Base-by-base conservation (phyloP, 2,888 invertebrate genomes). In the Lepetodrilus schrolli region DNA sequence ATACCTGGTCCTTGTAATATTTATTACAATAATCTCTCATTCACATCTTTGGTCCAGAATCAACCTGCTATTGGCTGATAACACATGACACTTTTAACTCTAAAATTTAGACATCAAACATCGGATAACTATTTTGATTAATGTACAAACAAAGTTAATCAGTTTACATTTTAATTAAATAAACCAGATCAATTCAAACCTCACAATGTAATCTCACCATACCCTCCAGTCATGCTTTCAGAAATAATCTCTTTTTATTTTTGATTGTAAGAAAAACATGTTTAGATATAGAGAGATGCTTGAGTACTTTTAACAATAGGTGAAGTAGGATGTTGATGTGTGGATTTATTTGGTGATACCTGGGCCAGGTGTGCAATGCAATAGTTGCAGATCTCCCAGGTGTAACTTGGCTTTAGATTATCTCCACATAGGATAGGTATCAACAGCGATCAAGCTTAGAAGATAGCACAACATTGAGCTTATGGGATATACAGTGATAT, bases 401-500 rank as follows among this genome's bases (percentile, higher is more conserved):
- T 58, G 58, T 34, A 30, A 34, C 34, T 26, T 8, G 58, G 58
- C 26, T 58, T 58, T 30, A 58, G 58, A 58, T 58, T 30, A 58
- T 58, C 58, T 34, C 58, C 26, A 10, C 13, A 58, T 30, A 58
- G 58, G 4, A n/a, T 26, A 48, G 34, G 7, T 17, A 30, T 30
- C 7, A 30, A 10, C 58, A 13, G 58, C n/a, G 26, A 58, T 58
- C 58, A 58, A 17, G 58, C 17, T 58, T 7, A 58, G 26, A n/a
- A 58, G 58, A 58, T 58, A 58, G 34, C 5, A 58, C 13, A 30
- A 30, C 58, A 10, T 17, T 13, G 26, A 8, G 4, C 17, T 21
- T 34, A 58, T 58, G 58, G 58, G 58, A 58, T 58, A 58, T 30
- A 30, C 58, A 58, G 58, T 58, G 58, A 58, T 58, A 30, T 30